phyloP scores from a whole-genome alignment of 1,140 invertebrate genomes.

The Drosophila arawakana region DNA sequence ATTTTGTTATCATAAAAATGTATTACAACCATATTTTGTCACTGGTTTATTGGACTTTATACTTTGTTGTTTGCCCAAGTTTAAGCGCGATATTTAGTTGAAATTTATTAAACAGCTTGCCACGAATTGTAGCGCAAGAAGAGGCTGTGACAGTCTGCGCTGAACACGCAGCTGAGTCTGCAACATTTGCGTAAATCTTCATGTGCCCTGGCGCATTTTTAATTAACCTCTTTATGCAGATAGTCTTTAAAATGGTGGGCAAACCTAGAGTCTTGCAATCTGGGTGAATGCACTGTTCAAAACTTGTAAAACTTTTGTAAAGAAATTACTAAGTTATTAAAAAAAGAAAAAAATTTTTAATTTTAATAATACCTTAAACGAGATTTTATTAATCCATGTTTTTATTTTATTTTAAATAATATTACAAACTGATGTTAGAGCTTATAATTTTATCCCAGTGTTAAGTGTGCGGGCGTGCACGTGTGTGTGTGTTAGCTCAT shows the following conservation, averaged over 20 bases:
- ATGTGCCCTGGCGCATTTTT: constrained; percentile 53
- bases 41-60: constrained; percentile 12
- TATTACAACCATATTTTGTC: constrained; percentile 24
- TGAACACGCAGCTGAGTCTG: constrained; percentile 8
- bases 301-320: too few species aligned
- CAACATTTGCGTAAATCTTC: constrained; percentile 54
- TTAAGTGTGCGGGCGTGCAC: neutral
- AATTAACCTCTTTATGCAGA: constrained; percentile 52
- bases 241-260: neutral
- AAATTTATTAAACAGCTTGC: constrained; percentile 26
- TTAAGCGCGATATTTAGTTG: constrained; percentile 37
- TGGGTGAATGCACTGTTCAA: too few species aligned
- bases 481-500: constrained; percentile 43
- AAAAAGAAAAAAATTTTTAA: too few species aligned
- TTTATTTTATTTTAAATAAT: too few species aligned
- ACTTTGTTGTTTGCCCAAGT: constrained; percentile 9
- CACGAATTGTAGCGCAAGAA: constrained; percentile 5
- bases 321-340: too few species aligned
- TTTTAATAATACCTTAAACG: too few species aligned
- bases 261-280: too few species aligned
- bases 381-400: too few species aligned
- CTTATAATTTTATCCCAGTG: neutral
- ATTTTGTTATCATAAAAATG: constrained; percentile 37
- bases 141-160: neutral
- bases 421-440: neutral